Evolutionary conservation across 2,113 vertebrate species (phyloP).

Genomic region (Antechinus stuartii): DNA sequence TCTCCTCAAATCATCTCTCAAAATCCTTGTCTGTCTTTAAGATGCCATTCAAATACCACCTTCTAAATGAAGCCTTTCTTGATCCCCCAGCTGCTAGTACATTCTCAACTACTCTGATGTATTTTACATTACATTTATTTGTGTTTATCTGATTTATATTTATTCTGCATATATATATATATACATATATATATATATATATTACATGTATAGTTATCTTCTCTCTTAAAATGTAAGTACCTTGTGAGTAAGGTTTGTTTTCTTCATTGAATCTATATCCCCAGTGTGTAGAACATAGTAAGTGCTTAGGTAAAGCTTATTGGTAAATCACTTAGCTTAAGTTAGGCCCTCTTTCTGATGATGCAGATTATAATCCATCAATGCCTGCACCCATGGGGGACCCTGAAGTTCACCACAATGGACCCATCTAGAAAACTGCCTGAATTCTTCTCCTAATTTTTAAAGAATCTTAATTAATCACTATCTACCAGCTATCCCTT

Average conservation of each 20-base stretch:
- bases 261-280: background rate
- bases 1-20: background rate
- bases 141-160: background rate
- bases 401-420: background rate
- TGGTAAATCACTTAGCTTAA: background rate
- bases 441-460: background rate
- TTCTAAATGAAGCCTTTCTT: background rate
- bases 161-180: background rate
- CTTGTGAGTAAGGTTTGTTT: background rate
- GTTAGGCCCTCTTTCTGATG: background rate
- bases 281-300: background rate
- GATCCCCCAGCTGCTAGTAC: background rate
- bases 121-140: background rate
- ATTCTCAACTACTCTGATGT: background rate
- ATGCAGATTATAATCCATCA: background rate
- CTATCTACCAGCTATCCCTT: background rate
- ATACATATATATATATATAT: too few relatives aligned
- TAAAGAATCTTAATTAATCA: background rate
- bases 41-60: background rate
- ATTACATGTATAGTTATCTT: background rate
- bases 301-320: background rate
- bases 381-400: background rate
- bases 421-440: background rate
- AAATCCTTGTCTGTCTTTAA: background rate
- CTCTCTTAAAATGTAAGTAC: background rate